A percentile compares a stretch with the other conserved stretches of the same genome.
Conservation (phyloP, 2,113 vertebrate genomes). For the Entelurus aequoreus region DNA sequence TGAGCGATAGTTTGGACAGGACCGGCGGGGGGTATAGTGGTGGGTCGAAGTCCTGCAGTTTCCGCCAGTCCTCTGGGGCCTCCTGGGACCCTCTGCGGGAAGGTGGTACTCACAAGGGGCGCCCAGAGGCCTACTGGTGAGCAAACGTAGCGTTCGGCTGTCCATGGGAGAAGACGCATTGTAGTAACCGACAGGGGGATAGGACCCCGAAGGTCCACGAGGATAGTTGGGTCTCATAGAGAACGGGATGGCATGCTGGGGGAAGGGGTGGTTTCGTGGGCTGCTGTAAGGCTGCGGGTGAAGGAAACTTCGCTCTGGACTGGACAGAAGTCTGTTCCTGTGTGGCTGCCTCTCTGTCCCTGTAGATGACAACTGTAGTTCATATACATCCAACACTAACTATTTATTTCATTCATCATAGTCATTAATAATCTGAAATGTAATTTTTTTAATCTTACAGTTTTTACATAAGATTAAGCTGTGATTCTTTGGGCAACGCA, state of each 20-base stretch:
- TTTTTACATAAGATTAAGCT: no score
- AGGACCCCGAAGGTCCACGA: slow-evolving; percentile 65
- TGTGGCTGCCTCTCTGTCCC: slow-evolving; percentile 67
- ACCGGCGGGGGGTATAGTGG: slow-evolving; percentile 62
- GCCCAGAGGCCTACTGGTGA: slow-evolving; percentile 68
- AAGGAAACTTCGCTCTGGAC: slow-evolving; percentile 77
- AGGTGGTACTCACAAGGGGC: slow-evolving; percentile 65
- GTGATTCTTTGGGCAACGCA: no score
- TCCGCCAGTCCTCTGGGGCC: slow-evolving; percentile 61
- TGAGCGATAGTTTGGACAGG: slow-evolving; percentile 67
- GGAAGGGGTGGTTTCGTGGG: slow-evolving; percentile 76
- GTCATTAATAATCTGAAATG: no score
- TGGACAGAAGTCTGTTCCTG: slow-evolving; percentile 61
- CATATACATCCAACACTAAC: slow-evolving; percentile 1
- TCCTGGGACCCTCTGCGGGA: slow-evolving; percentile 51
- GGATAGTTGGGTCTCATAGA: slow-evolving; percentile 74
- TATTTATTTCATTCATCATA: not conserved
- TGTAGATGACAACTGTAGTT: slow-evolving; percentile 29
- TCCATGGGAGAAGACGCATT: slow-evolving; percentile 74
- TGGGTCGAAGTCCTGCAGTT: slow-evolving; percentile 58
- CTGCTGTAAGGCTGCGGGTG: slow-evolving; percentile 81
- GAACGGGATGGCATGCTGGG: slow-evolving; percentile 69
- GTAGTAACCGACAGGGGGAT: slow-evolving; percentile 74
- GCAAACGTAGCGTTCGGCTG: slow-evolving; percentile 72
- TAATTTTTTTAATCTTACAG: no score